phyloP scores from a whole-genome alignment of 2,113 vertebrate genomes.

The Odontophorus gujanensis region DNA sequence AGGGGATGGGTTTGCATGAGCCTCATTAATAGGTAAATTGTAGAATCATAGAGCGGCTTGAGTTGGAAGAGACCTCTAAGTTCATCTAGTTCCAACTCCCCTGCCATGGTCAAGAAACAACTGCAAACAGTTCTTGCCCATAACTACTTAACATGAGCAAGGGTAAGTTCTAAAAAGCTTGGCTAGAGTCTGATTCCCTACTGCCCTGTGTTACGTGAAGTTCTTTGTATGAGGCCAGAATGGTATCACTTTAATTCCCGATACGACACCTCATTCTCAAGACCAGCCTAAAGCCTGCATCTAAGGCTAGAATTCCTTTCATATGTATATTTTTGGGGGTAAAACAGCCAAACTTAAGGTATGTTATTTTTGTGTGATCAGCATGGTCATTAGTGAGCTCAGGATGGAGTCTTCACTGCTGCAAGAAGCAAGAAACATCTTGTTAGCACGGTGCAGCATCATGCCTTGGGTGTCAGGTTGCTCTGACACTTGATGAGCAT shows the following conservation, averaged over 20 bases:
- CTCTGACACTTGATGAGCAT: neutral
- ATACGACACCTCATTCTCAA: fast-evolving
- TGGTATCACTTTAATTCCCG: neutral
- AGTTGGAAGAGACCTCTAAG: too few species aligned
- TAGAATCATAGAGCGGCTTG: too few species aligned
- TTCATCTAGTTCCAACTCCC: too few species aligned
- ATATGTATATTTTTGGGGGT: neutral
- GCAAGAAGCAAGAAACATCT: neutral
- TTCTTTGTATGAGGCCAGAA: fast-evolving
- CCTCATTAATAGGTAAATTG: neutral
- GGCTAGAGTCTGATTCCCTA: fast-evolving
- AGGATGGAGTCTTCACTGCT: neutral
- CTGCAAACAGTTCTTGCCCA: neutral
- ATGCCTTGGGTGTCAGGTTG: neutral
- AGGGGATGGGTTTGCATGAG: neutral
- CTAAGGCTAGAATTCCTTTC: neutral
- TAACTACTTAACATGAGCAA: neutral
- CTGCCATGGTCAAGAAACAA: too few species aligned
- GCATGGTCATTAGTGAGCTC: neutral
- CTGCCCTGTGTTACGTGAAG: neutral
- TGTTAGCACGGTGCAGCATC: neutral
- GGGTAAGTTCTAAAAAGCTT: neutral
- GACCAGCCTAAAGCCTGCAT: neutral
- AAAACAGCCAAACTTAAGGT: neutral
- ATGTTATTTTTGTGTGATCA: neutral